phyloP scores from a whole-genome alignment of 2,113 vertebrate species.

The Dasyornis broadbenti region DNA sequence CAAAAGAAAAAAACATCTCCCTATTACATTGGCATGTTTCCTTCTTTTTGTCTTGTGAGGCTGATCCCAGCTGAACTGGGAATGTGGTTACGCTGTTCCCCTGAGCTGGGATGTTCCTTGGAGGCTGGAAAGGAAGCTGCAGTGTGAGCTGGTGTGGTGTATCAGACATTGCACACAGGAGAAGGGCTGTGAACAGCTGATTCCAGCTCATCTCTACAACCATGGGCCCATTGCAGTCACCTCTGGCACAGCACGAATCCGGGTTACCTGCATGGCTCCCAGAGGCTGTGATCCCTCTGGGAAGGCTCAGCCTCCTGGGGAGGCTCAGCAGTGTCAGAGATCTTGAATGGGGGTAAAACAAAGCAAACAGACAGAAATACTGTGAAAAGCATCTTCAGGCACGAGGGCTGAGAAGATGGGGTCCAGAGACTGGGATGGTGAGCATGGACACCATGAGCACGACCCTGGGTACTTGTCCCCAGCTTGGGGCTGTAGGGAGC shows the following conservation, averaged over 20 bases:
- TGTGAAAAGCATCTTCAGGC: not conserved
- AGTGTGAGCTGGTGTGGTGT: not conserved
- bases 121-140: not conserved
- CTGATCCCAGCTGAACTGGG: not conserved
- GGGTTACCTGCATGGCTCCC: accelerated
- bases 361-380: not conserved
- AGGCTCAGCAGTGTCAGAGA: not conserved
- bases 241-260: not conserved
- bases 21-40: not conserved
- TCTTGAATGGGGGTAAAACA: not conserved
- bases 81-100: not conserved
- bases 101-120: not conserved
- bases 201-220: not conserved
- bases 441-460: accelerated
- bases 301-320: not conserved
- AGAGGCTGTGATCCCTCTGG: not conserved
- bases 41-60: not conserved
- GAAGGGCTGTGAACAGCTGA: not conserved
- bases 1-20: not conserved
- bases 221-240: accelerated
- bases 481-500: not conserved
- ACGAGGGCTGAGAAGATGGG: accelerated
- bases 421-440: not conserved
- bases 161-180: not conserved
- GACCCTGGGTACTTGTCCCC: not conserved